Percentiles rank a stretch among this genome's conserved stretches.
These are phyloP conservation scores for Yponomeuta evonymella DNA, from an alignment of 2,888 invertebrate genomes.

Conservation along the genomic window DNA sequence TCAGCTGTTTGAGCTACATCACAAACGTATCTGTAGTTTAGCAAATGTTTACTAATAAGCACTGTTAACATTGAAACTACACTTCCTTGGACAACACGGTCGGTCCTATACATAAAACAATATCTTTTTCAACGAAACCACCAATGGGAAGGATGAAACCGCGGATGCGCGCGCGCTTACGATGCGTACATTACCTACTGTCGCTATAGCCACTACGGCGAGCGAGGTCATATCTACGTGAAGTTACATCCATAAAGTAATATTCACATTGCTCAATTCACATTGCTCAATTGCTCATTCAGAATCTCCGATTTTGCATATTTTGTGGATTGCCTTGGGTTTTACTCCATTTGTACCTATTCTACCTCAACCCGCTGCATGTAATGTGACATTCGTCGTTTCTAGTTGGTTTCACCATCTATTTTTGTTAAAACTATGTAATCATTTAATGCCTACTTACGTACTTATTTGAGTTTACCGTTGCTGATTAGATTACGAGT, in stretches of 20 bases:
- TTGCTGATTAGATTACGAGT: background rate
- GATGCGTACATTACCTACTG: conserved; percentile 8
- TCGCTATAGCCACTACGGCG: conserved; percentile 9
- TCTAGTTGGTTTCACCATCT: too few relatives aligned
- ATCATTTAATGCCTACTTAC: background rate
- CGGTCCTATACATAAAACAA: background rate
- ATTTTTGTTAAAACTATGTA: background rate
- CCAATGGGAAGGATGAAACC: background rate
- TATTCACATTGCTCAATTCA: conserved; percentile 4
- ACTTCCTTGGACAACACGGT: background rate
- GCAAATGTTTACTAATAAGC: background rate
- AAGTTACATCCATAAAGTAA: conserved; percentile 10
- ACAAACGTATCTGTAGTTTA: background rate
- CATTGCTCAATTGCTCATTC: conserved; percentile 1
- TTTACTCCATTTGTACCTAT: background rate
- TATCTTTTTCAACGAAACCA: background rate
- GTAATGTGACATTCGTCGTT: background rate
- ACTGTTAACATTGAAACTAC: background rate
- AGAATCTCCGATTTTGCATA: background rate
- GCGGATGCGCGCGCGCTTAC: conserved; percentile 5
- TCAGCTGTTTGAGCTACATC: background rate
- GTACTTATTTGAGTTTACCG: background rate
- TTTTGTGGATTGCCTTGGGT: background rate
- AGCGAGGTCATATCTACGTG: conserved; percentile 13
- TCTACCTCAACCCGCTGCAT: background rate